Evolutionary conservation across 2,797 vertebrate species (phyloP), one percentile per base, ranked within the genome.

Genomic region (Benthosema pterotum): DNA sequence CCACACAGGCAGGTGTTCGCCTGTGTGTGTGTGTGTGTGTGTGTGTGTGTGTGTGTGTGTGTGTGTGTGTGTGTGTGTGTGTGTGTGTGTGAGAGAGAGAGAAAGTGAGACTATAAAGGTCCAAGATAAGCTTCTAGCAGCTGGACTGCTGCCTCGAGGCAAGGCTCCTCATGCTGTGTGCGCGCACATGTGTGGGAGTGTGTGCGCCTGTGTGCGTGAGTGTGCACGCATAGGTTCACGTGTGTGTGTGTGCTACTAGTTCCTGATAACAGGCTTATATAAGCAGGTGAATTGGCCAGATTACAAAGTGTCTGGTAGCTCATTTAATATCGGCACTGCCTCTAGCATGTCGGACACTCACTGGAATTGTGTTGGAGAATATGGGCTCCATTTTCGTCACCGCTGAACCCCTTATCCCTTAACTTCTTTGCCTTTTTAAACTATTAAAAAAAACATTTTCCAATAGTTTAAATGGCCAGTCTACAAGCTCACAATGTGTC

Each of bases 241-340:
- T 65, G 43, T 42, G 42, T 49, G 13, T 49, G 5, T 47, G 45
- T 48, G 51, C 58, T 58, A 50, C 25, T 49, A 72, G 71, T 70
- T 75, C 69, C 66, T 75, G 57, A 77, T 72, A 85, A 84, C 81
- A 82, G 70, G 63, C 74, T 86, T 83, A 83, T 72, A 68, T 80
- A 83, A 83, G 74, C 68, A 74, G 75, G 68, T 80, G 76, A 78
- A 78, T 57, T 58, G 63, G 64, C 78, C 64, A 55, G 45, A 81
- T 69, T 75, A 76, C 75, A 78, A 72, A 79, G 67, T 64, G 73
- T 57, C 72, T 72, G 59, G 69, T 69, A 75, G 74, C 64, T 80
- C 45, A 79, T 79, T 73, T 60, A 84, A 78, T 73, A 79, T 81
- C 67, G 28, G 7, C 18, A 28, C 54, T 57, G 67, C 69, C 52